Base-by-base conservation (phyloP, 2,888 invertebrate genomes). In the Machimus atricapillus region DNA sequence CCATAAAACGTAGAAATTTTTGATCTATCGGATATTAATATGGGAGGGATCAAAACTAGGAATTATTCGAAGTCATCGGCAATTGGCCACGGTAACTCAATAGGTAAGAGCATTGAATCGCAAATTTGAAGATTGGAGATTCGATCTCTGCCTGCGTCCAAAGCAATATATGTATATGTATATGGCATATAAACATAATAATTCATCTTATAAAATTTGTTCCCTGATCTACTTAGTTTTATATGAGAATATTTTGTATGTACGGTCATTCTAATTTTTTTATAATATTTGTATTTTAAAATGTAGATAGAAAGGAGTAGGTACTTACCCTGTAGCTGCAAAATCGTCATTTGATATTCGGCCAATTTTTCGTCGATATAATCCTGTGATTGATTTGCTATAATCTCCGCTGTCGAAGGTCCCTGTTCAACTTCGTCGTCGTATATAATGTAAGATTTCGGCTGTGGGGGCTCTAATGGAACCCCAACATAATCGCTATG, bases 341-440 rank as follows among this genome's bases (percentile, higher is more conserved):
- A 96, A 93, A 98, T 98, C 46, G 98, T 98, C 89, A 97, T 96
- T 93, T 98, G 97, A 92, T 98, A 98, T 93, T 98, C 97, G 85
- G 97, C 97, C 90, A 98, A 94, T 92, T 97, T 97, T 93, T 98
- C 98, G 92, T 98, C 98, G 89, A 98, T 95, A 92, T 98, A 98
- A 93, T 98, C 98, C 93, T 98, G 98, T 88, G 97, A 97, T 93
- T 98, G 98, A 92, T 96, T 96, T 88, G 97, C 97, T 90, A 98
- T 97, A 90, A 97, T 97, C 93, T 97, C 97, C 78, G 97, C 97
- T 23, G 97, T 97, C 88, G 97, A 96, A 12, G 96, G 97, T 76
- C 97, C 97, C 89, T 95, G 94, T 89, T 96, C 95, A 91, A 96
- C 96, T 87, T 96, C 96, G 82, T 95, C 95, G 90, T 95, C 94